Percentiles rank a stretch among this genome's conserved stretches.
Evolutionary conservation across 2,888 invertebrate species (phyloP).

Genomic region (Acanthacorydalis orientalis): DNA sequence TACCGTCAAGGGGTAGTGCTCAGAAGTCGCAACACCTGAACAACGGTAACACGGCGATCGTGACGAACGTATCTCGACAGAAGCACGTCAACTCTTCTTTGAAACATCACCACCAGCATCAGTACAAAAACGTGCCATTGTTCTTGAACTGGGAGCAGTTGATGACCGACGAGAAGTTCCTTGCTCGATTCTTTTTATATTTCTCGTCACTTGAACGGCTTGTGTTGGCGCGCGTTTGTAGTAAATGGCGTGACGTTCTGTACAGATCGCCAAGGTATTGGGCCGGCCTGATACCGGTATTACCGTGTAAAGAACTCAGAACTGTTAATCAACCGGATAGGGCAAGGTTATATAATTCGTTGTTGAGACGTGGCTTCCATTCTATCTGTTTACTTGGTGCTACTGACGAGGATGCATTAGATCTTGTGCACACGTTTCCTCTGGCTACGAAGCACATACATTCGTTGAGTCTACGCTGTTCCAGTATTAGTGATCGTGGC

Average conservation of each 20-base stretch:
- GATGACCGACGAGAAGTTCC: constrained; percentile 69
- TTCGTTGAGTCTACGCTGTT: constrained; percentile 71
- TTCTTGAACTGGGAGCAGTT: constrained; percentile 56
- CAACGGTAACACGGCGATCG: constrained; percentile 11
- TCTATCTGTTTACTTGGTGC: constrained; percentile 71
- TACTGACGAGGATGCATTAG: constrained; percentile 75
- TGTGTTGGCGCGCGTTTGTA: constrained; percentile 52
- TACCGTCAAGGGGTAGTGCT: constrained; percentile 15
- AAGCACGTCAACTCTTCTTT: background rate
- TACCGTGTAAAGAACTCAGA: constrained; percentile 71
- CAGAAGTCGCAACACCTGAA: constrained; percentile 10
- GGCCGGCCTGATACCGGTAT: constrained; percentile 68
- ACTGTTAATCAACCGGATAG: constrained; percentile 36
- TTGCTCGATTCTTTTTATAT: constrained; percentile 69
- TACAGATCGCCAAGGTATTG: constrained; percentile 73
- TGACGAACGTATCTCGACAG: constrained; percentile 6
- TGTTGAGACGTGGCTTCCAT: constrained; percentile 74
- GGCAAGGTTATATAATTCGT: constrained; percentile 57
- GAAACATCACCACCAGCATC: constrained; percentile 17
- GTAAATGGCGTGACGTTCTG: constrained; percentile 65
- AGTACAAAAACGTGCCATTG: constrained; percentile 30
- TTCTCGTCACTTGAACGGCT: constrained; percentile 65
- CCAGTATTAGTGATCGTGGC: constrained; percentile 80
- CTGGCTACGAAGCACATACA: constrained; percentile 68
- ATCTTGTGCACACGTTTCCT: constrained; percentile 74